Percentiles rank a stretch among this genome's conserved stretches.
phyloP scores from a whole-genome alignment of 2,888 invertebrate genomes.

The Dicyrtomina minuta region DNA sequence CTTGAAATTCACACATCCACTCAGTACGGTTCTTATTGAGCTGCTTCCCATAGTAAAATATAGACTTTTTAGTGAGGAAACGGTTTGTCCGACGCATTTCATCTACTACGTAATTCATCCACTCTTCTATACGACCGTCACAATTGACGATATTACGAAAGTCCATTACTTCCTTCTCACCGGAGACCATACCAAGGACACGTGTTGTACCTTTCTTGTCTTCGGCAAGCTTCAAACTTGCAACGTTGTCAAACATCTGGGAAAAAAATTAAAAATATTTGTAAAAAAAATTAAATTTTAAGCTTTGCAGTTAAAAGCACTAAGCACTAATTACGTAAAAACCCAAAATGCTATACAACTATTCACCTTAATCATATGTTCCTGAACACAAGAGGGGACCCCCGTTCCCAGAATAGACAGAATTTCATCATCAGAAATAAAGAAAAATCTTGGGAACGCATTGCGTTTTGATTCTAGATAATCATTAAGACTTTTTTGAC shows the following conservation, averaged over 20 bases:
- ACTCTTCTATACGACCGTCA: conserved; percentile 83
- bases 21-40: too few species aligned
- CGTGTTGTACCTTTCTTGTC: conserved; percentile 68
- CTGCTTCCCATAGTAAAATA: conserved; percentile 80
- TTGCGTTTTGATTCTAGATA: conserved; percentile 85
- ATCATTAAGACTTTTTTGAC: conserved; percentile 87
- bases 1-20: conserved; percentile 88
- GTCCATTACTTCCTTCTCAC: conserved; percentile 83
- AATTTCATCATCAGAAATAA: conserved; percentile 90
- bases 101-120: conserved; percentile 82
- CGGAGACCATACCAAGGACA: conserved; percentile 81
- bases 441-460: conserved; percentile 87
- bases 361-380: conserved; percentile 92
- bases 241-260: conserved; percentile 90
- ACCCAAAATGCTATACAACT: too few species aligned
- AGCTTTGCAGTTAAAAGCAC: too few species aligned
- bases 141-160: conserved; percentile 71
- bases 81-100: conserved; percentile 85
- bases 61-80: conserved; percentile 80
- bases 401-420: conserved; percentile 85
- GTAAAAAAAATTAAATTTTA: too few species aligned
- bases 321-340: not conserved
- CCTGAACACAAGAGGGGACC: conserved; percentile 80
- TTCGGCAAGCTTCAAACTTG: conserved; percentile 68
- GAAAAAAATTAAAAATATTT: conserved; percentile 48